Base-by-base conservation (phyloP, 2,113 vertebrate genomes). In the Geothlypis trichas region DNA sequence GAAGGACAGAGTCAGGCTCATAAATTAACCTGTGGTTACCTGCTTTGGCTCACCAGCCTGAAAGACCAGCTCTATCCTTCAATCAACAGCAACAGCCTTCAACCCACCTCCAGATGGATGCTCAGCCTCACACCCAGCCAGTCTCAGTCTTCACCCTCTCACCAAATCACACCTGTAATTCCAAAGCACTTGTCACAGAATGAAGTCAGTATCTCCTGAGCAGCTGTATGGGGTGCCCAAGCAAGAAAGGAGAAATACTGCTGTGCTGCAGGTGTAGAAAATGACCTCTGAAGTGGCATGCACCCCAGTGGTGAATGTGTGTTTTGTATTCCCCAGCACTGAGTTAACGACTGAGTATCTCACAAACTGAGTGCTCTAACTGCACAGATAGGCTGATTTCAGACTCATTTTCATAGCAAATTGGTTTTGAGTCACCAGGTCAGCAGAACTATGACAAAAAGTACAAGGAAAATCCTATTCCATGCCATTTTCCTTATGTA, bases 381-480 rank as follows among this genome's bases (percentile, higher is more conserved):
- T 83, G 67, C 67, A 88, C 22, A 90, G 6, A 7, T 69, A 62
- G 17, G 26, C 82, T 75, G 39, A 75, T 62, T 85, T 69, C 75
- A 79, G 41, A 57, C 46, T 79, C 1, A 28, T 69, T 79, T 89
- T 82, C 87, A 46, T 63, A 83, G 26, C 17, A 55, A 39, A 91
- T 87, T 28, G 41, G 31, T 62, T 89, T 87, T 59, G 72, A 86
- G 59, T 63, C 42, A 76, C 15, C 42, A 55, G 37, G 31, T 52
- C 68, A 92, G 44, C 44, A 28, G 57, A 57, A 62, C 44, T 90
- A 39, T 11, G 31, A 95, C 51, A 35, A 67, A 67, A 87, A 94
- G 44, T 57, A 75, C 3, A 16, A 66, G 16, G 49, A 83, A 94
- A 88, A 88, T 62, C 23, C 23, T 30, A 61, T 51, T 68, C 49